Percentiles rank a stretch among this genome's conserved stretches.
Evolutionary conservation across 2,888 invertebrate species (phyloP).

Genomic region (Zele albiditarsus): DNA sequence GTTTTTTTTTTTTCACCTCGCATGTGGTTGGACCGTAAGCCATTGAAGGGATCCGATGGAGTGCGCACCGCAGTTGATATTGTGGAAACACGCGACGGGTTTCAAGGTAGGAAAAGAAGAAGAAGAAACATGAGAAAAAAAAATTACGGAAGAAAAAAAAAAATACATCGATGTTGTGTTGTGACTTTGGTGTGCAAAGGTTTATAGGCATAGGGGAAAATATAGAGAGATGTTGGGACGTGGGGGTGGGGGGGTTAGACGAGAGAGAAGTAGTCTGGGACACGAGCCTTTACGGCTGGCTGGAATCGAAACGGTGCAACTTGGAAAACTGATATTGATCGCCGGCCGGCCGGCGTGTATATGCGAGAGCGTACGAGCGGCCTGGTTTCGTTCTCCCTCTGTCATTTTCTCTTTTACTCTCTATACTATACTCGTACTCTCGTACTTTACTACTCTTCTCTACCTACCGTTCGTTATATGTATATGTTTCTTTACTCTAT

Average conservation of each 20-base stretch:
- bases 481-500: constrained; percentile 16
- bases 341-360: constrained; percentile 45
- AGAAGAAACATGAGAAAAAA: too few relatives aligned
- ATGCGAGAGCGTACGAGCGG: constrained; percentile 39
- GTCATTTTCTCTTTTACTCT: constrained; percentile 11
- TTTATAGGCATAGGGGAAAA: background rate
- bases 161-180: constrained; percentile 3
- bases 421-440: constrained; percentile 24
- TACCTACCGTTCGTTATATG: constrained; percentile 1
- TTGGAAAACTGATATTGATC: constrained; percentile 68
- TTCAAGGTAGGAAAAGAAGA: constrained; percentile 30
- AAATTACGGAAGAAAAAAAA: background rate
- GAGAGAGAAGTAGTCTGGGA: constrained; percentile 28
- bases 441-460: constrained; percentile 34
- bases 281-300: constrained; percentile 49
- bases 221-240: background rate
- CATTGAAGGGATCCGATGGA: constrained; percentile 29
- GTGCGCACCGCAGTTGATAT: constrained; percentile 25
- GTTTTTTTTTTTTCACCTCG: constrained; percentile 9
- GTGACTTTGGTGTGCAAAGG: constrained; percentile 9
- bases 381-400: constrained; percentile 49
- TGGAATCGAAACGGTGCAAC: constrained; percentile 63
- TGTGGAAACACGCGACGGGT: constrained; percentile 40
- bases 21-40: constrained; percentile 29
- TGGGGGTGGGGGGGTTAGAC: background rate